These are phyloP conservation scores for Acanthiza pusilla DNA, from an alignment of 2,797 vertebrate species.

Conservation along the genomic window DNA sequence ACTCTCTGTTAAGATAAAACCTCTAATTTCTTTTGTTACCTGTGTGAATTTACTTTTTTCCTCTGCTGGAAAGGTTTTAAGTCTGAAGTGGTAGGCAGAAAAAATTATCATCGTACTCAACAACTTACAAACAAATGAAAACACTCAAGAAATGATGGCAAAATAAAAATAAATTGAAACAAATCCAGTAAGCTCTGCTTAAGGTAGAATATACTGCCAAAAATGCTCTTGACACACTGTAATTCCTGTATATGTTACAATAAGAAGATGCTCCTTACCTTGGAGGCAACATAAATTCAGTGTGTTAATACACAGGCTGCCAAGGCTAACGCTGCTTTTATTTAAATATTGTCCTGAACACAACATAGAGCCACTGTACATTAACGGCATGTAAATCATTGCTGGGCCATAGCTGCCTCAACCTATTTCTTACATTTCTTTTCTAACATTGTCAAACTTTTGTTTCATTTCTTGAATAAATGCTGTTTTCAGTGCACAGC, in stretches of 20 bases:
- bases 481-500: conserved; percentile 50
- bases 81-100: background rate
- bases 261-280: conserved; percentile 53
- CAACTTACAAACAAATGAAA: background rate
- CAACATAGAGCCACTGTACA: background rate
- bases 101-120: background rate
- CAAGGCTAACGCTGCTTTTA: conserved; percentile 37
- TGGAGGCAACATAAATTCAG: conserved; percentile 54
- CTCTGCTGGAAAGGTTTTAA: background rate
- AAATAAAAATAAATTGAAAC: background rate
- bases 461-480: conserved; percentile 62
- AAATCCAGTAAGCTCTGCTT: background rate
- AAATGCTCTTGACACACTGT: background rate
- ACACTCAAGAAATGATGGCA: background rate
- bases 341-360: conserved; percentile 61
- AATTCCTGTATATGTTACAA: conserved; percentile 32
- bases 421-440: conserved; percentile 22
- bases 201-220: background rate
- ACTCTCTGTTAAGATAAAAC: background rate
- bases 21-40: background rate
- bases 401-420: conserved; percentile 25
- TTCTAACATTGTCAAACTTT: conserved; percentile 55
- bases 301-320: conserved; percentile 35
- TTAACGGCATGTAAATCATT: conserved; percentile 47
- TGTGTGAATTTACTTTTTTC: background rate